A percentile compares a stretch with the other conserved stretches of the same genome.
These are phyloP conservation scores for Quiscalus mexicanus DNA, from an alignment of 2,113 vertebrate genomes.

Conservation along the genomic window DNA sequence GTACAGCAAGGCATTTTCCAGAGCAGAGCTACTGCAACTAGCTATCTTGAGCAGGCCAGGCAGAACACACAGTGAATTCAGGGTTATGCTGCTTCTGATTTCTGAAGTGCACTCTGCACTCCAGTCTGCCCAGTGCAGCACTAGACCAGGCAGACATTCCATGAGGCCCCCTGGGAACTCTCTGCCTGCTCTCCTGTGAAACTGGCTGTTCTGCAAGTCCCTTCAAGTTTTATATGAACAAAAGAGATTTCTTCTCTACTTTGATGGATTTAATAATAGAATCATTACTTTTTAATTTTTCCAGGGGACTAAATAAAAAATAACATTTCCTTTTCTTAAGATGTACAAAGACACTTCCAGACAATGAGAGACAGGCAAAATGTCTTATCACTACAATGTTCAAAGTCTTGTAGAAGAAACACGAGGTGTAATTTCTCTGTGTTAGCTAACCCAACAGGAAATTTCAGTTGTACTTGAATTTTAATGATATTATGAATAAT, in stretches of 20 bases:
- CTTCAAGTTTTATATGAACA: neutral
- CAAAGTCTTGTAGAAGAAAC: neutral
- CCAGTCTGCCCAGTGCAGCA: neutral
- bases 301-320: neutral
- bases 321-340: neutral
- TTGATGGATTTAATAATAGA: neutral
- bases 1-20: neutral
- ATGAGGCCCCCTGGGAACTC: neutral
- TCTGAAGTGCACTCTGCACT: neutral
- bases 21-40: neutral
- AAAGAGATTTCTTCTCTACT: neutral
- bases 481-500: slow-evolving; percentile 41
- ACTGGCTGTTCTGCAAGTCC: neutral
- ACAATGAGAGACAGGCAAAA: neutral
- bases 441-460: neutral
- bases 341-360: neutral
- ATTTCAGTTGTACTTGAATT: neutral
- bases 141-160: fast-evolving
- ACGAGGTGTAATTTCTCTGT: neutral
- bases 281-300: neutral
- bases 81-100: neutral
- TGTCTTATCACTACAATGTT: fast-evolving
- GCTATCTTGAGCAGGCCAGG: neutral
- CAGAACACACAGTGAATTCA: neutral
- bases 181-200: neutral